Conservation (phyloP, 2,888 invertebrate genomes). For the Unio pictorum region DNA sequence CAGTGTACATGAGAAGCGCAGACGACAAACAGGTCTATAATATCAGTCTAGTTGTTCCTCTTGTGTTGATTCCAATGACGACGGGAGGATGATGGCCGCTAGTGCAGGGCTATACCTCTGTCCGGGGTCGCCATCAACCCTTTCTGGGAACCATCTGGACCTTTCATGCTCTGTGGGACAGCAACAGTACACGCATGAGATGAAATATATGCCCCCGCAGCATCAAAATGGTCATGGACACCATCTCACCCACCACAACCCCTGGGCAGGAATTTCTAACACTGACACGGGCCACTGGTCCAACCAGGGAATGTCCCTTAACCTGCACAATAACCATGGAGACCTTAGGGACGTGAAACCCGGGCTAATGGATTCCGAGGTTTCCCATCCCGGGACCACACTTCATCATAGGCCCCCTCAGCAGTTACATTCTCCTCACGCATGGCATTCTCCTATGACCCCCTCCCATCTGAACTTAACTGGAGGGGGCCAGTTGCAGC, state of each 20-base stretch:
- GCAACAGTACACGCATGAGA: slow-evolving; percentile 78
- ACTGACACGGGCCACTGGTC: slow-evolving; percentile 49
- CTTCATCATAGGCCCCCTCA: slow-evolving; percentile 76
- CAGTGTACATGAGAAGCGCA: slow-evolving; percentile 77
- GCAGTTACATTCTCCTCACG: slow-evolving; percentile 81
- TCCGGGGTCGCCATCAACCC: slow-evolving; percentile 84
- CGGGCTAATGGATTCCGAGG: slow-evolving; percentile 53
- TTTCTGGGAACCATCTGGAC: slow-evolving; percentile 75
- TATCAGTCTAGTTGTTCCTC: slow-evolving; percentile 10
- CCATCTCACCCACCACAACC: slow-evolving; percentile 77
- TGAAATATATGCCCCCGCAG: slow-evolving; percentile 91
- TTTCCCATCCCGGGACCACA: slow-evolving; percentile 52
- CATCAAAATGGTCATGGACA: slow-evolving; percentile 76
- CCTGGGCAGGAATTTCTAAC: slow-evolving; percentile 79
- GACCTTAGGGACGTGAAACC: slow-evolving; percentile 73
- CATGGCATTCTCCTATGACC: slow-evolving; percentile 91
- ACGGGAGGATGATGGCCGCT: slow-evolving; percentile 79
- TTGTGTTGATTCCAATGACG: slow-evolving; percentile 14
- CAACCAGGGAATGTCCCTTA: slow-evolving; percentile 78
- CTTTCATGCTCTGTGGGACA: slow-evolving; percentile 69
- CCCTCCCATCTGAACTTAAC: slow-evolving; percentile 81
- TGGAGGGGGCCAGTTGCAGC: slow-evolving; percentile 74
- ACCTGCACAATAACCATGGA: slow-evolving; percentile 71
- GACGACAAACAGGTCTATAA: slow-evolving; percentile 58
- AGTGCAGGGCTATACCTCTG: slow-evolving; percentile 83